Evolutionary conservation across 2,888 invertebrate species (phyloP), one percentile per base, ranked within the genome.

Genomic region (Lordiphosa fenestrarum): DNA sequence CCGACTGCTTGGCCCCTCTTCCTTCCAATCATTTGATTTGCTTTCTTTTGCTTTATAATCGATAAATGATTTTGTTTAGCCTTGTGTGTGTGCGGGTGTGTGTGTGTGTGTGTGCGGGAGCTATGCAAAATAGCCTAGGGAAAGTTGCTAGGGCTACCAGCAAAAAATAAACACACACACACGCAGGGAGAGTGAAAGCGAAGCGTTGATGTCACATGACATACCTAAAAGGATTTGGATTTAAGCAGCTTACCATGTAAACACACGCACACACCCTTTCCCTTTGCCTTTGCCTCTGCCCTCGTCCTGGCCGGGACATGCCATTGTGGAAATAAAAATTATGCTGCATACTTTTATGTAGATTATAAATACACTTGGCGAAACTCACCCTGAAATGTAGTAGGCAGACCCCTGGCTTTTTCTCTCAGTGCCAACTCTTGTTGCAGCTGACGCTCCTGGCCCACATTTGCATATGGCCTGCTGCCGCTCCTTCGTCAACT

Each of bases 51-150:
- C 35, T 7, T 49, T 72, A 58, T 74, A 81, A 76, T 76, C 76
- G 76, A 76, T 76, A 77, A 70, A 76, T 81, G 76, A 76, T 76
- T 81, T 74, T 77, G 82, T 72, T 77, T 74, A 70, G 74, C 63
- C 67, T 63, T 61, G 64, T 71, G 48, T 69, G 58, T 50, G 48
- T 69, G 15, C 15, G 58, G 48, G 33, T 19, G 19, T 48, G 55
- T 61, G 60, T 63, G 61, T 46, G 39, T n/a, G 7, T 23, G 40
- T 13, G 15, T 13, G 30, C 7, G 38, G 9, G n/a, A 15, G 15
- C 51, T 54, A 81, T 81, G 72, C 70, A 64, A 81, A 76, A 72
- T 76, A 70, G 70, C 70, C 65, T 36, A 65, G 74, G 72, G 70
- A 63, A 62, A 60, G 73, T 66, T 55, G 55, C 58, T 42, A 51